Base-by-base conservation (phyloP, 2,888 invertebrate species). In the Phaonia tiefii region DNA sequence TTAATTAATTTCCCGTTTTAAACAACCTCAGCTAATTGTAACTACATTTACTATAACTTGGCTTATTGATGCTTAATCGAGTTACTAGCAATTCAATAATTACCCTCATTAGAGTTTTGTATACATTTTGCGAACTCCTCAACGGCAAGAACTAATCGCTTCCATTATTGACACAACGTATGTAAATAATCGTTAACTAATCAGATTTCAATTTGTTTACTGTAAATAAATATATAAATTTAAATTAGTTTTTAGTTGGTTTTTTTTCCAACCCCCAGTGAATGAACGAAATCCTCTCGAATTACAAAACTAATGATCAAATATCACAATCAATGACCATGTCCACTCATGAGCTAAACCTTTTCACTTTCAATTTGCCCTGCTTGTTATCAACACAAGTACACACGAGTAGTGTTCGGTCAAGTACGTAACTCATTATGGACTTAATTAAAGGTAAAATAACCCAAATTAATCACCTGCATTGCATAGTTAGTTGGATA, bases 381-480 rank as follows among this genome's bases (percentile, higher is more conserved):
- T 69, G 70, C 60, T 51, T 31, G 15, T 39, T 26, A n/a, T n/a
- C n/a, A n/a, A n/a, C n/a, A n/a, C n/a, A n/a, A n/a, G n/a, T n/a
- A n/a, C n/a, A n/a, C n/a, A n/a, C n/a, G n/a, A n/a, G n/a, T n/a
- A 8, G 56, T 49, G n/a, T 10, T 8, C 58, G 10, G 49, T 72
- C 22, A 15, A n/a, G 0, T 20, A 44, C 71, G 60, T 39, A 78
- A 75, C 75, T 81, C 63, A 78, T 81, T 78, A 81, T 69, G 81
- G 63, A 75, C 75, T 81, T 81, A 81, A 81, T 81, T 81, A 78
- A 78, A 81, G 78, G 75, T 81, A 75, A 81, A 81, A 78, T 81
- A 72, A 56, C 22, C 81, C 56, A 81, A 78, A 81, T 81, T 81
- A 81, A 81, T 81, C 81, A 81, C 78, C 49, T 75, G 81, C 67